Evolutionary conservation across 2,888 invertebrate genomes (phyloP), one percentile per base, ranked within the genome.

Genomic region (Diaphora mendica): DNA sequence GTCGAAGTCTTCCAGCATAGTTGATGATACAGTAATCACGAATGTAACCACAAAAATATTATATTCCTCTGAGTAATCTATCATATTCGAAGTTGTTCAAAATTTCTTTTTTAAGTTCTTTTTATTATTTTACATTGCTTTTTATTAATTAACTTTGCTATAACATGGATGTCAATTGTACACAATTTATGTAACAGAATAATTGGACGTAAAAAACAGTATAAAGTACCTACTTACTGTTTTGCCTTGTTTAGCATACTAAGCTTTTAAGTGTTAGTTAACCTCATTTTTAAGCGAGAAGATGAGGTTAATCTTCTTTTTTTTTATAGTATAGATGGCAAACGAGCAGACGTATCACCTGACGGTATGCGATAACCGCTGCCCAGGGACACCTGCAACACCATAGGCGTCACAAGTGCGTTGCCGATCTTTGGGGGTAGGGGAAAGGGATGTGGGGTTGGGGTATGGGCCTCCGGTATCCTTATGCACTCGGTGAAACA

Each of bases 1-100:
- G 79, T 80, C 71, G 51, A 33, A 55, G 35, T 64, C 73, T 74
- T 66, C 68, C 72, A 75, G 65, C 76, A 70, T 65, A 76, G 68
- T 78, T 69, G 68, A 78, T 83, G 79, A 84, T 83, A 76, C 79
- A 66, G 81, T 80, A 81, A 84, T 84, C 76, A 83, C 72, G 74
- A 76, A 76, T 76, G 76, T 82, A 78, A 77, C 78, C 77, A 82
- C 77, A 77, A 77, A 78, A 74, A 77, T 77, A 79, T 81, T 78
- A 83, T 78, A 73, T 73, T 67, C 55, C 65, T 76, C 68, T 4
- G 64, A 68, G 72, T 59, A 74, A 79, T 79, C 77, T 77, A 81
- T 78, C 79, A 85, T 75, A 71, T 71, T 76, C 74, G 73, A 68
- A 69, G 67, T 51, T 70, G 66, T 70, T 65, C 51, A 11, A 55